Evolutionary conservation across 2,797 vertebrate genomes (phyloP).

Genomic region (Nyctibius grandis): DNA sequence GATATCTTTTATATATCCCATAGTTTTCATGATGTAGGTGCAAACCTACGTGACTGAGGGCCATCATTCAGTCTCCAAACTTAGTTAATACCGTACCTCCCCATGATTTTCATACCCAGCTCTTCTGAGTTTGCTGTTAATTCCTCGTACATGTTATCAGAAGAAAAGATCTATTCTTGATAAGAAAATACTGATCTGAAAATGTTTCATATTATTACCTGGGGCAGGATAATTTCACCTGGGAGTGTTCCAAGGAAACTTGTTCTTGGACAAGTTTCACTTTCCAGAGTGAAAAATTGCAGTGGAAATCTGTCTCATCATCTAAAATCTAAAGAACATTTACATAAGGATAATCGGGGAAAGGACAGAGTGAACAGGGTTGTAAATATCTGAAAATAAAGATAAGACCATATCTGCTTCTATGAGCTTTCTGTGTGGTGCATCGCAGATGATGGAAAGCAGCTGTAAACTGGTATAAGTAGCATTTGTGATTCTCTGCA

Average conservation of each 20-base stretch:
- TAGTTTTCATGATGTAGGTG: neutral
- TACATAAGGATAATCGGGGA: neutral
- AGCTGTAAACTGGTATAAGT: constrained; percentile 4
- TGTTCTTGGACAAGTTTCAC: neutral
- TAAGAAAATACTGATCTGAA: neutral
- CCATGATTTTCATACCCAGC: neutral
- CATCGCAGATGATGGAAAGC: constrained; percentile 16
- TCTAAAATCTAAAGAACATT: constrained; percentile 4
- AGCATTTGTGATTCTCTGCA: constrained; percentile 17
- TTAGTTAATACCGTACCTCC: neutral
- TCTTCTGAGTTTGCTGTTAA: neutral
- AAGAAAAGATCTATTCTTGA: neutral
- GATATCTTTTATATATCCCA: neutral
- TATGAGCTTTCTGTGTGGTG: neutral
- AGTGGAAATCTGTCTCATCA: neutral
- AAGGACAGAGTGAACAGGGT: neutral
- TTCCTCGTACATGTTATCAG: neutral
- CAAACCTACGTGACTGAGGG: neutral
- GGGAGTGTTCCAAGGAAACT: neutral
- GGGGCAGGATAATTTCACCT: neutral
- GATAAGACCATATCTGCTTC: constrained; percentile 14
- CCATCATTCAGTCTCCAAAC: neutral
- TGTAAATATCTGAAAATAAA: constrained; percentile 15
- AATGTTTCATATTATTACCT: neutral
- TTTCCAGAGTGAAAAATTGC: neutral